Conservation (phyloP, 1,140 invertebrate species). For the Drosophila arizonae region DNA sequence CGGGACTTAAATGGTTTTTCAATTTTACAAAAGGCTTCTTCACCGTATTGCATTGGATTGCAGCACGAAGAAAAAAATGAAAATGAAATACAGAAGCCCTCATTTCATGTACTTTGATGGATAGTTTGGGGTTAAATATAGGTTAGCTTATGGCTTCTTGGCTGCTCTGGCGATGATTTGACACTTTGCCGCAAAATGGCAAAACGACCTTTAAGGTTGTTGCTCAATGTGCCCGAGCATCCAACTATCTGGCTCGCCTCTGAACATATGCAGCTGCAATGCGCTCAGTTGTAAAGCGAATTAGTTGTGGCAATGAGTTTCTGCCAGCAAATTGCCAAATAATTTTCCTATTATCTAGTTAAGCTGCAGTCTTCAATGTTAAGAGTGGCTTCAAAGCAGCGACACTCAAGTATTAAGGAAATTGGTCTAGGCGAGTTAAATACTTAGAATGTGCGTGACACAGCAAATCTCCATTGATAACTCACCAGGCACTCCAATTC, state of each 20-base stretch:
- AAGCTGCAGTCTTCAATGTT: constrained; percentile 5
- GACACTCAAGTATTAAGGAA: neutral
- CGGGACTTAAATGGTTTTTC: constrained; percentile 77
- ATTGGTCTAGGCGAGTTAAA: neutral
- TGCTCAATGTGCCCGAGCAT: constrained; percentile 49
- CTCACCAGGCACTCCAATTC: neutral
- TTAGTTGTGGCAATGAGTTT: constrained; percentile 45
- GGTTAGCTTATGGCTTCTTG: constrained; percentile 70
- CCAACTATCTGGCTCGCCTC: constrained; percentile 19
- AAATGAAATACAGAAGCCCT: constrained; percentile 44
- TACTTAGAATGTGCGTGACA: neutral
- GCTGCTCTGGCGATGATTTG: constrained; percentile 69
- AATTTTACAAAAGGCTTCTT: constrained; percentile 60
- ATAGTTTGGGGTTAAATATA: constrained; percentile 80
- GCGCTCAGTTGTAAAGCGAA: constrained; percentile 16
- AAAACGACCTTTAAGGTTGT: constrained; percentile 77
- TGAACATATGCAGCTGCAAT: constrained; percentile 26
- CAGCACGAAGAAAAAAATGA: constrained; percentile 38
- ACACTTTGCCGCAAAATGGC: constrained; percentile 63
- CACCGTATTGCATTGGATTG: constrained; percentile 39
- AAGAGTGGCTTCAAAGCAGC: neutral
- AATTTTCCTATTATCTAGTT: constrained; percentile 23
- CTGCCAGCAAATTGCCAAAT: constrained; percentile 28
- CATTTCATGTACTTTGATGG: constrained; percentile 65
- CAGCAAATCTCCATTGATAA: neutral